Evolutionary conservation across 2,113 vertebrate genomes (phyloP), one percentile per base, ranked within the genome.

Genomic region (Muscicapa adusta): DNA sequence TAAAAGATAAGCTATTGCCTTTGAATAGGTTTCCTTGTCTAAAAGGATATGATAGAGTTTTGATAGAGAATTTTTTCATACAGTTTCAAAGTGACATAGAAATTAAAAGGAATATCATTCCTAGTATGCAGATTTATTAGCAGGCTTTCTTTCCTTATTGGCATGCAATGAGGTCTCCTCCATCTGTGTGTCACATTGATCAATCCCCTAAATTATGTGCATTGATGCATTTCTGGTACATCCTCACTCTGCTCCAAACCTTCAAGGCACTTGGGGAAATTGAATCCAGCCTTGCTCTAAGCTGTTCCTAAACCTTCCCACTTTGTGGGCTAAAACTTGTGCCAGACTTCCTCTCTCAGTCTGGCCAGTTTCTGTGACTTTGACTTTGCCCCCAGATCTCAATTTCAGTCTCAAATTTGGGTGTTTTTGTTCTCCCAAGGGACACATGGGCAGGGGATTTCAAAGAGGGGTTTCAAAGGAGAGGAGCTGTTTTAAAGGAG

Each of bases 391-490:
- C 17, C 1, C 2, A 0, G 25, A 40, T 8, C 28, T 79, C 33
- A 22, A 9, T 47, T 75, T 71, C 19, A 28, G 1, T 9, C 45
- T 57, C 18, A 43, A 13, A 36, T 65, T 28, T 4, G 2, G 50
- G 42, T 56, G 20, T n/a, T 68, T 34, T 2, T 4, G 18, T 26
- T 66, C 12, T 56, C 38, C 47, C 2, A 42, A 38, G 31, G 24
- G 22, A 28, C 25, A 18, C 0, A 0, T 6, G 45, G 48, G 28
- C 16, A 57, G 20, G 0, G 2, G 5, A 8, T 51, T n/a, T n/a
- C n/a, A 61, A n/a, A 42, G 31, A 43, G n/a, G 9, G 15, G 14
- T 24, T 51, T 51, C 9, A 51, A 51, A 28, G 50, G 50, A 51
- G 25, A 50, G 14, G 8, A 74, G n/a, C 11, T 47, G 8, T 58